A percentile compares a stretch with the other conserved stretches of the same genome.
phyloP scores from a whole-genome alignment of 1,140 invertebrate species.

The Limonius californicus region DNA sequence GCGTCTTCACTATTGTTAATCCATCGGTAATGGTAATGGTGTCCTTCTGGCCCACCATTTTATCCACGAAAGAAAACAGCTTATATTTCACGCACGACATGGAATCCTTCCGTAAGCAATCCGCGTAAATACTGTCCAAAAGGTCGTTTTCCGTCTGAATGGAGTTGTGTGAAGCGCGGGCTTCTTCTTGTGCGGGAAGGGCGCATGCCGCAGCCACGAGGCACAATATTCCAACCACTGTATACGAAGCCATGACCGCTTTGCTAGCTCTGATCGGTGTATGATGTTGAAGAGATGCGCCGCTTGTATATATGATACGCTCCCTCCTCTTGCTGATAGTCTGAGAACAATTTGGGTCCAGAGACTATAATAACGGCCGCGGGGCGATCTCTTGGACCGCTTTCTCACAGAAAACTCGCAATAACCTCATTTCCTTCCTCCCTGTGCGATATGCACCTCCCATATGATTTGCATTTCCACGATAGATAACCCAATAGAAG shows the following conservation, averaged over 20 bases:
- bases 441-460: slow-evolving; percentile 38
- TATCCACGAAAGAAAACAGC: slow-evolving; percentile 77
- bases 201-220: slow-evolving; percentile 53
- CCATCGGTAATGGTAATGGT: slow-evolving; percentile 73
- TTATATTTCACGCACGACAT: slow-evolving; percentile 79
- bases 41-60: slow-evolving; percentile 72
- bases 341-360: slow-evolving; percentile 46
- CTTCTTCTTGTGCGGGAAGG: slow-evolving; percentile 63
- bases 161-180: slow-evolving; percentile 52
- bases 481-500: neutral
- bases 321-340: slow-evolving; percentile 40
- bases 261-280: slow-evolving; percentile 33
- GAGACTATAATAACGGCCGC: slow-evolving; percentile 45
- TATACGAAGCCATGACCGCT: slow-evolving; percentile 34
- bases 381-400: slow-evolving; percentile 45
- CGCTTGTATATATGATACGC: slow-evolving; percentile 44
- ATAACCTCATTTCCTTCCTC: slow-evolving; percentile 42
- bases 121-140: slow-evolving; percentile 67
- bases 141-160: slow-evolving; percentile 69
- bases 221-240: slow-evolving; percentile 47
- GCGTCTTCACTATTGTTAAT: slow-evolving; percentile 73
- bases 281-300: slow-evolving; percentile 40
- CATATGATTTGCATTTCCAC: neutral
- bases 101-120: slow-evolving; percentile 75
- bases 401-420: slow-evolving; percentile 43